These are phyloP conservation scores for Cryptus armator DNA, from an alignment of 2,888 invertebrate genomes.

Conservation along the genomic window DNA sequence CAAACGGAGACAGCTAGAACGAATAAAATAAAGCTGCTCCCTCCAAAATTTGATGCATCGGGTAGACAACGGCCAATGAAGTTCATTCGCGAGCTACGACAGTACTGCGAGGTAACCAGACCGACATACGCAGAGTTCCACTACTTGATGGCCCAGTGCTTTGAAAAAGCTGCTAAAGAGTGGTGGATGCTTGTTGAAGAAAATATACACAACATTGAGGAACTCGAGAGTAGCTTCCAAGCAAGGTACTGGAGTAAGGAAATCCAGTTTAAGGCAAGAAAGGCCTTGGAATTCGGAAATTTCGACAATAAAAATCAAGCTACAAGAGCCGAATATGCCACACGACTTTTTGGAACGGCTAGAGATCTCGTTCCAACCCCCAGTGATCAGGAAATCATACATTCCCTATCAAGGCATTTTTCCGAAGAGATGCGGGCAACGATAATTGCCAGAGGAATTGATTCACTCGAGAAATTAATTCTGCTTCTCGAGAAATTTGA, in stretches of 20 bases:
- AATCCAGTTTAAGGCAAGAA: background rate
- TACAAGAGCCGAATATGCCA: background rate
- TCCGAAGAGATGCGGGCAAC: background rate
- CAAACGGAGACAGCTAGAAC: background rate
- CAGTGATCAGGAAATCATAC: background rate
- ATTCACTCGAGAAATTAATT: background rate
- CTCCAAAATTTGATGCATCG: background rate
- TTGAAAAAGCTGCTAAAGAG: slow-evolving; percentile 6
- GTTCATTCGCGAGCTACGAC: background rate
- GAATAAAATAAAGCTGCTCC: background rate
- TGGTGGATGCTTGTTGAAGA: slow-evolving; percentile 10
- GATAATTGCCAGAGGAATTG: background rate
- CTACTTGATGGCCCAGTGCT: background rate
- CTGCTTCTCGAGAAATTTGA: slow-evolving; percentile 3
- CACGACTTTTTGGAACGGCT: background rate
- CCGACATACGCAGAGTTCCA: background rate
- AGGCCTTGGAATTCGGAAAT: background rate
- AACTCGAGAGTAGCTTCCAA: background rate
- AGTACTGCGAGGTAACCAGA: slow-evolving; percentile 8
- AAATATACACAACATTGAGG: background rate
- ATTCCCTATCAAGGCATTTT: background rate
- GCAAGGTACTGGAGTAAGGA: slow-evolving; percentile 11
- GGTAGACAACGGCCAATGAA: background rate
- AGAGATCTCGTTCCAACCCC: background rate
- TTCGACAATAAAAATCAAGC: background rate